These are phyloP conservation scores for Otis tarda DNA, from an alignment of 2,113 vertebrate genomes.

Conservation along the genomic window DNA sequence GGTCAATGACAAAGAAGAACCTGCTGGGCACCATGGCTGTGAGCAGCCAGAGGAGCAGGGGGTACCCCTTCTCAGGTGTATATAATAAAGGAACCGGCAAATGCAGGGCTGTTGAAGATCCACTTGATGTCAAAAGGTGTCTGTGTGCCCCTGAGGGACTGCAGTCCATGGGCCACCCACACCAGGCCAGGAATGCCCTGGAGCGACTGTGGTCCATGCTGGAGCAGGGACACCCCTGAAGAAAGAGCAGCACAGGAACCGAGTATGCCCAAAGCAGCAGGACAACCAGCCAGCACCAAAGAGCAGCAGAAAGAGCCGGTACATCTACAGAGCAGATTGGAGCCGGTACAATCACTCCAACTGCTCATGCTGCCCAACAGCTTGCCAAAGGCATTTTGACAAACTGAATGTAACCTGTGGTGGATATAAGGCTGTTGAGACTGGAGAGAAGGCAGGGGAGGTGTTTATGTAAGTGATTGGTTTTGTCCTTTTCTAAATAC, in stretches of 20 bases:
- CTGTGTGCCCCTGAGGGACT: accelerated
- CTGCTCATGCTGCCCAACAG: neutral
- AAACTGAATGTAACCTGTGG: neutral
- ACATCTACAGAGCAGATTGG: no score
- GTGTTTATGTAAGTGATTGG: neutral
- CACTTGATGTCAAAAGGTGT: neutral
- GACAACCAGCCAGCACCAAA: neutral
- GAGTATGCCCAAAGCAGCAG: neutral
- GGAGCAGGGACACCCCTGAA: neutral
- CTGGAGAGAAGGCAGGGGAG: neutral
- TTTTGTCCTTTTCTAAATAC: neutral
- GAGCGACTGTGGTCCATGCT: neutral
- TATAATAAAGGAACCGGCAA: neutral
- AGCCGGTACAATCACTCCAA: neutral
- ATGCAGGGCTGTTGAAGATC: neutral
- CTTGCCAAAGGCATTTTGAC: neutral
- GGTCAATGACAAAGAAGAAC: neutral
- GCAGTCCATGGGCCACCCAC: neutral
- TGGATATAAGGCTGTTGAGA: neutral
- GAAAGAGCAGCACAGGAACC: neutral
- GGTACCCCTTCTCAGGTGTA: neutral
- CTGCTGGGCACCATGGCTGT: accelerated
- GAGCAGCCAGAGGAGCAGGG: neutral
- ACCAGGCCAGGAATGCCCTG: neutral
- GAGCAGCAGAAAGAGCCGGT: neutral